A percentile compares a stretch with the other conserved stretches of the same genome.
These are phyloP conservation scores for Megalops atlanticus DNA, from an alignment of 2,113 vertebrate species.

Conservation along the genomic window DNA sequence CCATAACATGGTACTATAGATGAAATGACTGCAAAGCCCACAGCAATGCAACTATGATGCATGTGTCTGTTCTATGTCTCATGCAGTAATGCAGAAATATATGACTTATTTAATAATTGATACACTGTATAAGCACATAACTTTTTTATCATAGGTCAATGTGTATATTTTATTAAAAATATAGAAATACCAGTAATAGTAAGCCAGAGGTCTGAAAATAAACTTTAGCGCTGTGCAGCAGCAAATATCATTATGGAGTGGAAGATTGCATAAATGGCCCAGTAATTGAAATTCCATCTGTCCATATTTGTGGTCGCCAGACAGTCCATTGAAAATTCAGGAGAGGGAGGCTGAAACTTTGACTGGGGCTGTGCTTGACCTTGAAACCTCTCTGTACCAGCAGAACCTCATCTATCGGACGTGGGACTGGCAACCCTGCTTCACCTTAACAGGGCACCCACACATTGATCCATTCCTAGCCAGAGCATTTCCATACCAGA, in stretches of 20 bases:
- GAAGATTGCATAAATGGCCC: conserved; percentile 64
- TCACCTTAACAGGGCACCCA: too few relatives aligned
- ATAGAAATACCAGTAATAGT: too few relatives aligned
- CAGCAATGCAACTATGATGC: too few relatives aligned
- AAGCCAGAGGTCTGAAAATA: conserved; percentile 52
- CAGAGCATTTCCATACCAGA: not conserved
- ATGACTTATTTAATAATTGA: too few relatives aligned
- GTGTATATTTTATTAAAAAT: too few relatives aligned
- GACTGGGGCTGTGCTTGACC: conserved; percentile 44
- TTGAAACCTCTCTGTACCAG: conserved; percentile 51
- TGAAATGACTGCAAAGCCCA: not conserved
- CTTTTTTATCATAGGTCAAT: too few relatives aligned
- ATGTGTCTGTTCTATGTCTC: too few relatives aligned
- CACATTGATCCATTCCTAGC: too few relatives aligned
- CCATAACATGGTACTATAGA: not conserved
- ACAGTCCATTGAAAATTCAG: conserved; percentile 59
- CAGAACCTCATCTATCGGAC: not conserved
- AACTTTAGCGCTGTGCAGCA: conserved; percentile 58
- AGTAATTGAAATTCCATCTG: conserved; percentile 72
- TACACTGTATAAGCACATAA: too few relatives aligned
- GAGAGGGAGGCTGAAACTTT: conserved; percentile 39
- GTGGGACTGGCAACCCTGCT: too few relatives aligned
- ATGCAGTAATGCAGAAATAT: too few relatives aligned
- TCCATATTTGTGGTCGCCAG: conserved; percentile 28
- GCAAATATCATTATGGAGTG: conserved; percentile 65